Evolutionary conservation across 2,797 vertebrate species (phyloP).

Genomic region (Sphaeramia orbicularis): DNA sequence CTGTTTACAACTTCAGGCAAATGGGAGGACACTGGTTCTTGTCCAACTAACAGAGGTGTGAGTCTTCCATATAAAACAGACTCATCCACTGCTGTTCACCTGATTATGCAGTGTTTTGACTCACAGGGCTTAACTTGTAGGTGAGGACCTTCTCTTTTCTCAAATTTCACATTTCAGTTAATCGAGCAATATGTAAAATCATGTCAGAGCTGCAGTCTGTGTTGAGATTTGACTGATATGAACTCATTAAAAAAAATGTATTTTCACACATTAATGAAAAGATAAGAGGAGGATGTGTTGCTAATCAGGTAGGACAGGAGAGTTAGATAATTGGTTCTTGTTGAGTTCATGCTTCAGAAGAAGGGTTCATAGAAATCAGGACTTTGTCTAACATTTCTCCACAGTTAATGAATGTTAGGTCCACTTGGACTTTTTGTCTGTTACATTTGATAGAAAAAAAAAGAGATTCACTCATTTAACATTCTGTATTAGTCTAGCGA

Average conservation of each 20-base stretch:
- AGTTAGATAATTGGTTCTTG: slow-evolving; percentile 4
- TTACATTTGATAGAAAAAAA: too few relatives aligned
- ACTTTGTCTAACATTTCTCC: neutral
- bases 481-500: neutral
- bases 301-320: neutral
- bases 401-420: neutral
- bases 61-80: neutral
- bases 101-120: neutral
- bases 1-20: too few relatives aligned
- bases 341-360: neutral
- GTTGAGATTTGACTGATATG: too few relatives aligned
- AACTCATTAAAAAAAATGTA: too few relatives aligned
- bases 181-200: too few relatives aligned
- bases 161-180: too few relatives aligned
- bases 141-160: too few relatives aligned
- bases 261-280: neutral
- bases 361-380: neutral
- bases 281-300: too few relatives aligned
- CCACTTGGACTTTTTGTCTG: neutral
- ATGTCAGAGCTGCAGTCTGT: too few relatives aligned
- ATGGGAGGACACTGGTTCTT: neutral
- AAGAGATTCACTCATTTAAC: neutral
- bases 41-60: neutral
- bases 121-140: too few relatives aligned
- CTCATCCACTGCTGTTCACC: neutral